Percentiles rank a stretch among this genome's conserved stretches.
phyloP scores from a whole-genome alignment of 2,113 vertebrate genomes.

The mouse (Mus musculus) region DNA sequence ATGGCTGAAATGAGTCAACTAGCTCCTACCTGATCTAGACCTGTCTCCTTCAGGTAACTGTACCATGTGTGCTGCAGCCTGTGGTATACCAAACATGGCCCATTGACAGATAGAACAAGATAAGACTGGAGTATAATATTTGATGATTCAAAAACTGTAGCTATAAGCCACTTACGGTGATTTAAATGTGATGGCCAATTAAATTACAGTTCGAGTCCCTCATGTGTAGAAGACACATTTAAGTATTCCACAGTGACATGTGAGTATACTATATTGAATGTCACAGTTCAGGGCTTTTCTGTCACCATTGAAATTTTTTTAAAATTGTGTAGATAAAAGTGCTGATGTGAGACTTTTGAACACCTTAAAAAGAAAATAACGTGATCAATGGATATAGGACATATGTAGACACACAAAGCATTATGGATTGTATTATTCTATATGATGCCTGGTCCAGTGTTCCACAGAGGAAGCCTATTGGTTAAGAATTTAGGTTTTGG shows the following conservation, averaged over 20 bases:
- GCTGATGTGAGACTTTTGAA: background rate
- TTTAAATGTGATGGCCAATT: constrained; percentile 33
- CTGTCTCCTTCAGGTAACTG: constrained; percentile 13
- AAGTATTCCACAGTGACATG: background rate
- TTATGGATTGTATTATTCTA: constrained; percentile 23
- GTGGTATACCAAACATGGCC: accelerated
- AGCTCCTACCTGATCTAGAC: background rate
- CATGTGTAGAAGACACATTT: background rate
- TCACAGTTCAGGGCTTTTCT: background rate
- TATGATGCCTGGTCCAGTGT: background rate
- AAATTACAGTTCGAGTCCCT: constrained; percentile 14
- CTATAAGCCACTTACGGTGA: background rate
- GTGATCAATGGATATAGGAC: background rate
- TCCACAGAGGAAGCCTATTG: background rate
- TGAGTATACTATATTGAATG: background rate
- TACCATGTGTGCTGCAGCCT: background rate
- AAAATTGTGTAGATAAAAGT: background rate
- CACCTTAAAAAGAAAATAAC: background rate
- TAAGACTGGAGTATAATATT: background rate
- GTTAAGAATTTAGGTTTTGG: constrained; percentile 19
- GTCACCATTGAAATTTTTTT: background rate
- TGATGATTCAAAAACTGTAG: background rate
- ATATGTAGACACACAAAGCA: background rate
- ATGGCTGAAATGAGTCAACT: background rate
- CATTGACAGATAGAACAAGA: background rate